Base-by-base conservation (phyloP, 2,113 vertebrate genomes). In the Phycodurus eques region DNA sequence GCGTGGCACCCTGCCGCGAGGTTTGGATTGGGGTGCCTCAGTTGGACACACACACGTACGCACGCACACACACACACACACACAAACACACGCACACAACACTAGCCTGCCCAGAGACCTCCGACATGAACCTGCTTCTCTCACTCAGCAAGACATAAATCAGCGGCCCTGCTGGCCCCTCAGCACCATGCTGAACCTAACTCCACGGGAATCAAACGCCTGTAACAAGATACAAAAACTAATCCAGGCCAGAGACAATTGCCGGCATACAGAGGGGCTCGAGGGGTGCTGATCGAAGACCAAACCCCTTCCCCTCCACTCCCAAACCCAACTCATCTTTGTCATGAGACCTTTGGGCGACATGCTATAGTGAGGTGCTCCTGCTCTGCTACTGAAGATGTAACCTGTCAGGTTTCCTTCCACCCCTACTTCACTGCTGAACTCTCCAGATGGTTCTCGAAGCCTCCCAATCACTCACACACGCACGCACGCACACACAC, bases 121-220 rank as follows among this genome's bases (percentile, higher is more conserved):
- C 88, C 87, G 88, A 80, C 89, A 90, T 88, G 89, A 93, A 93
- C 92, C 92, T 93, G 92, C 92, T 93, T 89, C 85, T 88, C 90
- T 93, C 92, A 93, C 90, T 92, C 91, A 92, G 88, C 87, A 83
- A 89, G 78, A 81, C 89, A 90, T 91, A 93, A 93, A 93, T 92
- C 92, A 91, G 87, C 91, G 69, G 81, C 88, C 67, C 87, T 85
- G 84, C 83, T 80, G 84, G 85, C 81, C 80, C 59, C 80, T 88
- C 89, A 83, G 85, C 83, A 80, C 83, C 89, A 85, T 82, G 86
- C 90, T 88, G 86, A 88, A 89, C 88, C 88, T 85, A 80, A 90
- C 90, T 91, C 90, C 82, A 85, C 83, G 67, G 87, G 90, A 92
- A 92, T 89, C 91, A 90, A 90, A 89, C 87, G 83, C 79, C 77